Conservation (phyloP, 2,797 vertebrate species). For the Borostomias antarcticus region DNA sequence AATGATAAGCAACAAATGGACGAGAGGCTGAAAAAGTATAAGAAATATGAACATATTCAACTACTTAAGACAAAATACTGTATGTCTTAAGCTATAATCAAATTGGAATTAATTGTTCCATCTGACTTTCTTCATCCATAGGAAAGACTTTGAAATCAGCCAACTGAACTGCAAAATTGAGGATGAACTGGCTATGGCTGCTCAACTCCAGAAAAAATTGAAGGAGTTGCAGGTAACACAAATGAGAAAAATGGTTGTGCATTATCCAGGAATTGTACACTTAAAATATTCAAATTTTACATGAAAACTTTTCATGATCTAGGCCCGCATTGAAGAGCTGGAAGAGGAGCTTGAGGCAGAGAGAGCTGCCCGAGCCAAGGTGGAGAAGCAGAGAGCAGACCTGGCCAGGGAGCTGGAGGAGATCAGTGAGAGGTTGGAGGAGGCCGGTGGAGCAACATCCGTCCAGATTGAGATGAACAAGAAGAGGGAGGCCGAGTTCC, state of each 20-base stretch:
- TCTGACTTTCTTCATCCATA: no score
- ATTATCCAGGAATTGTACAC: no score
- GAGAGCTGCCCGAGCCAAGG: slow-evolving; percentile 74
- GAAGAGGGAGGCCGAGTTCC: slow-evolving; percentile 87
- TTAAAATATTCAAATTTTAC: neutral
- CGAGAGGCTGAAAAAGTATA: slow-evolving; percentile 77
- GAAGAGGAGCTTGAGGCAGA: slow-evolving; percentile 90
- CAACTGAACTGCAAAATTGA: no score
- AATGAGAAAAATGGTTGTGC: no score
- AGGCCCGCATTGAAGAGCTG: slow-evolving; percentile 87
- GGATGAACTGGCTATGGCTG: no score
- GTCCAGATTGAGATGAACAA: slow-evolving; percentile 87
- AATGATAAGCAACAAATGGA: slow-evolving; percentile 84
- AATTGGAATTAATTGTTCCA: no score
- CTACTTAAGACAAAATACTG: neutral
- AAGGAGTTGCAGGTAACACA: no score
- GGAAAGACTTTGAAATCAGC: no score
- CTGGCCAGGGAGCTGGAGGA: slow-evolving; percentile 87
- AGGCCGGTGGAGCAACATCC: slow-evolving; percentile 83
- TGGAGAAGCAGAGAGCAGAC: slow-evolving; percentile 84
- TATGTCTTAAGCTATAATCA: no score
- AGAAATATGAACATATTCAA: neutral
- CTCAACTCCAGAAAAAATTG: no score
- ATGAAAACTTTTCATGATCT: no score
- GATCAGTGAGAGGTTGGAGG: slow-evolving; percentile 86